Conservation (phyloP, 1,140 invertebrate genomes). For the Prorops nasuta region DNA sequence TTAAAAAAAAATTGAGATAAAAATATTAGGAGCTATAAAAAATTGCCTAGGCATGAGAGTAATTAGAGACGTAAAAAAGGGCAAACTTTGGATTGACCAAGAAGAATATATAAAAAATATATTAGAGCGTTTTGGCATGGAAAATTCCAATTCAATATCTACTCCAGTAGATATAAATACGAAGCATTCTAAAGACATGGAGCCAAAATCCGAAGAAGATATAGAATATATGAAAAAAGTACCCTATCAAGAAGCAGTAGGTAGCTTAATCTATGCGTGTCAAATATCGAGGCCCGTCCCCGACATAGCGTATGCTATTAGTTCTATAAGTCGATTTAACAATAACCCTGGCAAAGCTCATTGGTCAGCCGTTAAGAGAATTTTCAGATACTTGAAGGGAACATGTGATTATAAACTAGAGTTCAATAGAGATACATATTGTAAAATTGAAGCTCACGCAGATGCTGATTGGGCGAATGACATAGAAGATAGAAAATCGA, state of each 20-base stretch:
- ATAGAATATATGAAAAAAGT: background rate
- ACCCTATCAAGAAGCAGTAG: background rate
- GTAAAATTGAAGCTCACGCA: background rate
- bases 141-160: background rate
- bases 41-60: conserved; percentile 25
- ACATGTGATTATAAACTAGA: conserved; percentile 13
- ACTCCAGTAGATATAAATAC: background rate
- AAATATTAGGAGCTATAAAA: conserved; percentile 20
- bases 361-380: conserved; percentile 23
- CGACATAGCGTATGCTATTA: conserved; percentile 27
- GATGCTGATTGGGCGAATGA: background rate
- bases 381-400: conserved; percentile 34
- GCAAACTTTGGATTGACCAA: background rate
- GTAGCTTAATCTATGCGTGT: background rate
- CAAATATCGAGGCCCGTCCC: too few relatives aligned
- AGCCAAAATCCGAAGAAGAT: background rate
- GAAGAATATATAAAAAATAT: background rate
- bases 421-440: background rate
- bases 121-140: background rate
- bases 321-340: conserved; percentile 30
- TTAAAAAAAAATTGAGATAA: conserved; percentile 19
- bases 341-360: conserved; percentile 14
- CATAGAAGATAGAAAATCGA: background rate
- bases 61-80: background rate
- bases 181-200: background rate